A percentile compares a stretch with the other conserved stretches of the same genome.
These are phyloP conservation scores for Ailuropoda melanoleuca DNA, from an alignment of 2,113 vertebrate species.

Conservation along the genomic window DNA sequence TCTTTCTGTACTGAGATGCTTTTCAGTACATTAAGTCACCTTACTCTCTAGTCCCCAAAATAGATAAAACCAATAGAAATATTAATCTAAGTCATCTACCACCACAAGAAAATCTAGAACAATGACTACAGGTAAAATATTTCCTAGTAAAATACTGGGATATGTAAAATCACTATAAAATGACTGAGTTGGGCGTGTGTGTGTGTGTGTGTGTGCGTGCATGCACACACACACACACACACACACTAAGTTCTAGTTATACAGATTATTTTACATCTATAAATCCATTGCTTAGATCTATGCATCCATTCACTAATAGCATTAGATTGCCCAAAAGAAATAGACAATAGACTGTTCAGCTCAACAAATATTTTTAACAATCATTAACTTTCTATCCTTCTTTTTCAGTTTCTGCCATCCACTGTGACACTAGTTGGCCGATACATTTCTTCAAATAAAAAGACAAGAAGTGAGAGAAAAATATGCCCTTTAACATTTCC, in stretches of 20 bases:
- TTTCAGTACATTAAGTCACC: background rate
- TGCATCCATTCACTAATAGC: background rate
- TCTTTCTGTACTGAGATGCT: background rate
- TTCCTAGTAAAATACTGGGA: background rate
- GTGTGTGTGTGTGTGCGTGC: fast-evolving
- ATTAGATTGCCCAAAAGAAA: background rate
- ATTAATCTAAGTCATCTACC: background rate
- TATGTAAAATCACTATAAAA: background rate
- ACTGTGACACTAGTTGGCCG: background rate
- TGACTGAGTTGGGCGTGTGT: background rate
- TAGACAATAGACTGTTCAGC: background rate
- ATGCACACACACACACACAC: too few species aligned
- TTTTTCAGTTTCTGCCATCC: background rate
- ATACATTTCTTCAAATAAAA: background rate
- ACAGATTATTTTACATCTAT: background rate
- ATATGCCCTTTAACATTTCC: background rate
- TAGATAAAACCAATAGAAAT: background rate
- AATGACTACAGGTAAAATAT: background rate
- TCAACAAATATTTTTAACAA: background rate
- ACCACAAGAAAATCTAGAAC: background rate
- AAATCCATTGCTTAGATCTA: background rate
- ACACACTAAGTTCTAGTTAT: background rate
- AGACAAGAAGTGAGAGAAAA: background rate
- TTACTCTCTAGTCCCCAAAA: background rate
- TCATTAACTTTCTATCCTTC: background rate